phyloP scores from a whole-genome alignment of 2,113 vertebrate genomes.

The Scophthalmus maximus region DNA sequence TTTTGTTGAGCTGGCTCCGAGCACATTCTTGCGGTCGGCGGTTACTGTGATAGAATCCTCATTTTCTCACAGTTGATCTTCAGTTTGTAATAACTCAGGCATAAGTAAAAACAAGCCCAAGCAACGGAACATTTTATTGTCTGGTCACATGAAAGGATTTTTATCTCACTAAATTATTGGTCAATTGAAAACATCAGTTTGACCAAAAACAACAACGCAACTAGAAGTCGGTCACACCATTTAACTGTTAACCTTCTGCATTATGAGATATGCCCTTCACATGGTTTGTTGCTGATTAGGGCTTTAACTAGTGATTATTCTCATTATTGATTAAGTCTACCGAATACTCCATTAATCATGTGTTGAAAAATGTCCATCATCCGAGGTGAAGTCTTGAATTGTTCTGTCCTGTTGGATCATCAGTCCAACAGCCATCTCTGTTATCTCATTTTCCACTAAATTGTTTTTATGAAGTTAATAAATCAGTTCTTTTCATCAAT shows the following conservation, averaged over 20 bases:
- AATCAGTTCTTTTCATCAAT: constrained; percentile 37
- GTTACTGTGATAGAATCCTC: constrained; percentile 46
- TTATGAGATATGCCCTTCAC: background rate
- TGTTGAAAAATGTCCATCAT: no score
- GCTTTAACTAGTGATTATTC: background rate
- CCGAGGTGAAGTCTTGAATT: no score
- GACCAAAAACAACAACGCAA: background rate
- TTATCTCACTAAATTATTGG: background rate
- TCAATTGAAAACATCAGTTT: background rate
- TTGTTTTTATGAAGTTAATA: constrained; percentile 22
- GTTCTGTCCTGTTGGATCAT: no score
- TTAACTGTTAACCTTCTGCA: background rate
- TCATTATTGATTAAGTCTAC: background rate
- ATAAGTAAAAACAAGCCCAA: background rate
- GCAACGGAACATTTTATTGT: background rate
- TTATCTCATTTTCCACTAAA: constrained; percentile 20
- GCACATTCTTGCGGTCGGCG: constrained; percentile 35
- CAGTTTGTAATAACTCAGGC: constrained; percentile 6
- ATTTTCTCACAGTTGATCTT: constrained; percentile 28
- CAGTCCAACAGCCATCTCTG: constrained; percentile 7
- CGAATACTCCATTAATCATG: background rate
- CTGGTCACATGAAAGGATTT: background rate
- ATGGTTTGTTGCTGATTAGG: background rate
- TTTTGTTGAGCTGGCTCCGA: constrained; percentile 56
- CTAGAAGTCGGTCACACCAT: background rate